A percentile compares a stretch with the other conserved stretches of the same genome.
These are phyloP conservation scores for Drepana arcuata DNA, from an alignment of 1,140 invertebrate species.

Conservation along the genomic window DNA sequence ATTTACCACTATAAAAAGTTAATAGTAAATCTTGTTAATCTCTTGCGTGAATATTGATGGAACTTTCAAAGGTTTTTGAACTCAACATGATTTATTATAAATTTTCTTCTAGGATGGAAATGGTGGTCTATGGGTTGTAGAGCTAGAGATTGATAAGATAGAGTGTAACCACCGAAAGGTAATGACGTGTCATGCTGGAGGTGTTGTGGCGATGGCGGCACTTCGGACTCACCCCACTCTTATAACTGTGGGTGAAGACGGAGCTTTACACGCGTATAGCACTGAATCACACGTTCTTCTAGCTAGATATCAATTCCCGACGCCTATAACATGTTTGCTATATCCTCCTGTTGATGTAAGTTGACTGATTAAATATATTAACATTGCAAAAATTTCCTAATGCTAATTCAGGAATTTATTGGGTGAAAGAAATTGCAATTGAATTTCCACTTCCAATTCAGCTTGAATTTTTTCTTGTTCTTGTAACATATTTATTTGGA, in stretches of 20 bases:
- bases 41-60: too few relatives aligned
- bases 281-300: slow-evolving; percentile 74
- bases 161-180: slow-evolving; percentile 74
- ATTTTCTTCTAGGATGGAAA: slow-evolving; percentile 78
- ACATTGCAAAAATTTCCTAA: too few relatives aligned
- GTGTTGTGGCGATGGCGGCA: slow-evolving; percentile 77
- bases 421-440: too few relatives aligned
- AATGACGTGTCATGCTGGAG: slow-evolving; percentile 81
- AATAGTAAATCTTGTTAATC: too few relatives aligned
- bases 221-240: slow-evolving; percentile 79
- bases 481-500: too few relatives aligned
- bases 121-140: slow-evolving; percentile 86
- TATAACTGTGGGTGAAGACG: slow-evolving; percentile 79
- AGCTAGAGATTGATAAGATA: slow-evolving; percentile 77
- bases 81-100: too few relatives aligned
- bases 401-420: too few relatives aligned
- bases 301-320: slow-evolving; percentile 75
- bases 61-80: too few relatives aligned
- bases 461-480: too few relatives aligned
- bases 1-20: too few relatives aligned
- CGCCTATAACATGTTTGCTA: slow-evolving; percentile 76
- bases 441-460: too few relatives aligned
- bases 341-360: slow-evolving; percentile 82
- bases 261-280: slow-evolving; percentile 81
- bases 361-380: slow-evolving; percentile 1